Conservation (phyloP, 37 sponge, comb jelly and placozoan species). For the Bolinopsis microptera region DNA sequence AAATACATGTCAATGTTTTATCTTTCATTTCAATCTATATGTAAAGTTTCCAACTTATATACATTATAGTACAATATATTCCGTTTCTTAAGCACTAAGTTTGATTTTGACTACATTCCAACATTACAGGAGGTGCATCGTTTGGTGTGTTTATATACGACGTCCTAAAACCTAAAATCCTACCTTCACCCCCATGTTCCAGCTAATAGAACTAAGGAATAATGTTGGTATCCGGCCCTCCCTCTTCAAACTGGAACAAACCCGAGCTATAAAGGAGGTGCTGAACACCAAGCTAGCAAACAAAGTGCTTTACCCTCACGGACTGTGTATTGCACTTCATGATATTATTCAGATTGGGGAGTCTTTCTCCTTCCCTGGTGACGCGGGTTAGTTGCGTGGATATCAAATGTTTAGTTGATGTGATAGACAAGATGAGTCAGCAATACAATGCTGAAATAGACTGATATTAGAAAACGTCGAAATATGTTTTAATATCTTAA, state of each 20-base stretch:
- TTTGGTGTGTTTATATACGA: not conserved
- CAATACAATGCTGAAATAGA: too few species aligned
- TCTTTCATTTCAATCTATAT: too few species aligned
- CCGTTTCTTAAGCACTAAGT: too few species aligned
- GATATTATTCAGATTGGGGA: constrained; percentile 82
- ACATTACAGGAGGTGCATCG: not conserved
- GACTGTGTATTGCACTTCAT: constrained; percentile 80
- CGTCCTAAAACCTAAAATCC: not conserved
- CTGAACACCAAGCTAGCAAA: constrained; percentile 91
- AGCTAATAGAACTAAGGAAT: constrained; percentile 48
- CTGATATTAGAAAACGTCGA: too few species aligned
- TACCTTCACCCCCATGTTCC: not conserved
- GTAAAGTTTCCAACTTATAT: too few species aligned
- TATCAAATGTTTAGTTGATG: too few species aligned
- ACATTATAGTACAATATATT: too few species aligned
- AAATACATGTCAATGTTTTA: too few species aligned
- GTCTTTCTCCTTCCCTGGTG: constrained; percentile 83
- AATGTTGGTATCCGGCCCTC: constrained; percentile 48
- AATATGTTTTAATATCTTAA: too few species aligned
- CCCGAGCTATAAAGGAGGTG: constrained; percentile 68
- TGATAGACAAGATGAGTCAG: too few species aligned
- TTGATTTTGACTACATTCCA: too few species aligned
- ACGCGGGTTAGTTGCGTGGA: constrained; percentile 74
- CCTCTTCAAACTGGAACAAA: constrained; percentile 56
- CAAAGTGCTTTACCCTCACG: constrained; percentile 78